Percentiles rank a stretch among this genome's conserved stretches.
phyloP scores from a whole-genome alignment of 1,140 invertebrate genomes.

The Episyrphus balteatus region DNA sequence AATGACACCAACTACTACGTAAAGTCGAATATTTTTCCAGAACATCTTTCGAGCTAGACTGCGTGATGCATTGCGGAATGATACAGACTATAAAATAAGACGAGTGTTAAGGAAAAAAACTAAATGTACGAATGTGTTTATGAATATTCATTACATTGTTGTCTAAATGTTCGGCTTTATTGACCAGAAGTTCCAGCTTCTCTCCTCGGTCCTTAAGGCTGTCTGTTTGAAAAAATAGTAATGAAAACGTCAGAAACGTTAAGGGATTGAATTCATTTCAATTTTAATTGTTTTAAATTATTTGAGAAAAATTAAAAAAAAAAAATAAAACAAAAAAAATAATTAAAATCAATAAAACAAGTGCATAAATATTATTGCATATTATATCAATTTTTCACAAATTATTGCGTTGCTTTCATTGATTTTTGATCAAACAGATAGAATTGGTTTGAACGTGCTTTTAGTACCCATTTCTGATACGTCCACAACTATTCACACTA shows the following conservation, averaged over 20 bases:
- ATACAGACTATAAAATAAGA: constrained; percentile 60
- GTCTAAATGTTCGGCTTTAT: constrained; percentile 83
- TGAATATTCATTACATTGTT: constrained; percentile 61
- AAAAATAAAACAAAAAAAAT: no score
- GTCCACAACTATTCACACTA: no score
- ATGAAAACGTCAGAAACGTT: neutral
- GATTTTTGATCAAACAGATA: no score
- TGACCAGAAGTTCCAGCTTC: constrained; percentile 74
- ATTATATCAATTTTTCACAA: no score
- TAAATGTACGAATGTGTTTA: neutral
- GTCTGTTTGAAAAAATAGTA: constrained; percentile 10
- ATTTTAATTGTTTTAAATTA: no score
- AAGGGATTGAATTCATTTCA: neutral
- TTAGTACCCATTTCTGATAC: no score
- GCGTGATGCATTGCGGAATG: constrained; percentile 75
- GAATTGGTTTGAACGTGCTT: no score
- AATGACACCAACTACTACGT: constrained; percentile 61
- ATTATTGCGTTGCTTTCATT: no score
- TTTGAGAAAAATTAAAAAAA: no score
- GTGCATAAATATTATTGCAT: neutral
- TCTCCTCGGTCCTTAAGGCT: constrained; percentile 61
- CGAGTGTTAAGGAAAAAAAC: neutral
- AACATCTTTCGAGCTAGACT: constrained; percentile 77
- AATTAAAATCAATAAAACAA: no score
- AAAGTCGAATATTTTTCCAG: constrained; percentile 90